Evolutionary conservation across 2,797 vertebrate genomes (phyloP).

Genomic region (Poeciliopsis gracilis): DNA sequence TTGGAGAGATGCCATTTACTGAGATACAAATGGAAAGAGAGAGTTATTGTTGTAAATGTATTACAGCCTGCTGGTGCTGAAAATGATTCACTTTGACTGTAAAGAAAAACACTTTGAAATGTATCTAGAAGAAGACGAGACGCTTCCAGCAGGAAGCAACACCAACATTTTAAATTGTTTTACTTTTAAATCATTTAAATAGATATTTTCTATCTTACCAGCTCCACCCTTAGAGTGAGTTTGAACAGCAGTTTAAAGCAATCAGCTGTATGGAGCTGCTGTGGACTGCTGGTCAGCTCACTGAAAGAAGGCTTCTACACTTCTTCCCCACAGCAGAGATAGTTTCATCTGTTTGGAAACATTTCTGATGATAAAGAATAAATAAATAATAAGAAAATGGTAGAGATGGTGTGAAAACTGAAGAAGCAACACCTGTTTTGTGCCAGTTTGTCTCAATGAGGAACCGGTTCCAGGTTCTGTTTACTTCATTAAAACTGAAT

Average conservation of each 20-base stretch:
- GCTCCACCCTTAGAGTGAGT: not conserved
- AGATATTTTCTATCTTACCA: not conserved
- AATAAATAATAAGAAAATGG: not conserved
- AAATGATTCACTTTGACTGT: not conserved
- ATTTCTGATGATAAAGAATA: not conserved
- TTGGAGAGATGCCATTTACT: slow-evolving; percentile 47
- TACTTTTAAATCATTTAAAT: not conserved
- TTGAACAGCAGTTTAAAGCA: not conserved
- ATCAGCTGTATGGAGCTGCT: not conserved
- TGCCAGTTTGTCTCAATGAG: not conserved
- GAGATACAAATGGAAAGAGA: slow-evolving; percentile 51
- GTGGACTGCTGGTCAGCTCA: not conserved
- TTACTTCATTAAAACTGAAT: not conserved
- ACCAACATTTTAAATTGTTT: not conserved
- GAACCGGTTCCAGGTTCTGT: not conserved
- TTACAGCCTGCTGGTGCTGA: slow-evolving; percentile 2
- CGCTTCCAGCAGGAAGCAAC: not conserved
- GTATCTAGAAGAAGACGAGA: not conserved
- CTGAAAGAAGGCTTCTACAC: not conserved
- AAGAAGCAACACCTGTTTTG: not conserved
- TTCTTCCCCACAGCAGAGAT: not conserved
- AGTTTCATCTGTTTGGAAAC: not conserved
- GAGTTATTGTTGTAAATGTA: slow-evolving; percentile 40
- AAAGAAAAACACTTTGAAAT: not conserved
- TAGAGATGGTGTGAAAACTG: not conserved